Evolutionary conservation across 2,888 invertebrate genomes (phyloP).

Genomic region (Drosophila meridionalis): DNA sequence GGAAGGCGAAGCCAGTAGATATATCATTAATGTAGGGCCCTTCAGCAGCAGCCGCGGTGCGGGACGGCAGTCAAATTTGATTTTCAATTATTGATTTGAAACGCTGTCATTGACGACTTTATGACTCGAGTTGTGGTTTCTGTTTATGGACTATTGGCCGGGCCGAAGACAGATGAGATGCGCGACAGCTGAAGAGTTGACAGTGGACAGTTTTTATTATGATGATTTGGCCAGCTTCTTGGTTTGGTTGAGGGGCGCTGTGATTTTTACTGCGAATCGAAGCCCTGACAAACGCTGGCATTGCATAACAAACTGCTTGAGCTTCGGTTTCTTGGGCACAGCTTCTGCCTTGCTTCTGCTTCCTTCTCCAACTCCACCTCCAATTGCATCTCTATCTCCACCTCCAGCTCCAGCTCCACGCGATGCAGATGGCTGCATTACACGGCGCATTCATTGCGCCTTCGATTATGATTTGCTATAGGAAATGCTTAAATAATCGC

Average conservation of each 20-base stretch:
- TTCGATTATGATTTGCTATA: constrained; percentile 70
- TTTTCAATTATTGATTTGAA: constrained; percentile 69
- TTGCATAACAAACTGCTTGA: constrained; percentile 65
- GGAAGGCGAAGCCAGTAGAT: constrained; percentile 30
- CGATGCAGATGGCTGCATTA: constrained; percentile 62
- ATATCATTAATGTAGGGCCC: constrained; percentile 44
- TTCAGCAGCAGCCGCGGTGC: constrained; percentile 14
- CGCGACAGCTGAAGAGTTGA: constrained; percentile 67
- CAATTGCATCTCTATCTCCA: constrained; percentile 28
- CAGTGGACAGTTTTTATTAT: constrained; percentile 78
- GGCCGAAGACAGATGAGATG: constrained; percentile 33
- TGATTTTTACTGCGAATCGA: constrained; percentile 37
- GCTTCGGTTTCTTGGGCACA: constrained; percentile 47
- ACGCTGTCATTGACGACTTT: constrained; percentile 72
- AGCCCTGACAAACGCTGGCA: constrained; percentile 53
- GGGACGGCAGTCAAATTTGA: constrained; percentile 37
- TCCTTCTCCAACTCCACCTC: constrained; percentile 54
- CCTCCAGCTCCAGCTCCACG: constrained; percentile 25
- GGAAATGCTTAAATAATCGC: constrained; percentile 76
- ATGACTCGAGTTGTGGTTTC: constrained; percentile 65
- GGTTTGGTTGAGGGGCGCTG: constrained; percentile 47
- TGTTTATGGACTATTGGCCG: constrained; percentile 56
- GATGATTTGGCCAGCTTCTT: constrained; percentile 67
- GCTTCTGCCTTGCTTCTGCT: constrained; percentile 46
- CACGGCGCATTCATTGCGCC: constrained; percentile 70